A percentile compares a stretch with the other conserved stretches of the same genome.
phyloP scores from a whole-genome alignment of 2,797 vertebrate genomes.

The Remorina albescens region DNA sequence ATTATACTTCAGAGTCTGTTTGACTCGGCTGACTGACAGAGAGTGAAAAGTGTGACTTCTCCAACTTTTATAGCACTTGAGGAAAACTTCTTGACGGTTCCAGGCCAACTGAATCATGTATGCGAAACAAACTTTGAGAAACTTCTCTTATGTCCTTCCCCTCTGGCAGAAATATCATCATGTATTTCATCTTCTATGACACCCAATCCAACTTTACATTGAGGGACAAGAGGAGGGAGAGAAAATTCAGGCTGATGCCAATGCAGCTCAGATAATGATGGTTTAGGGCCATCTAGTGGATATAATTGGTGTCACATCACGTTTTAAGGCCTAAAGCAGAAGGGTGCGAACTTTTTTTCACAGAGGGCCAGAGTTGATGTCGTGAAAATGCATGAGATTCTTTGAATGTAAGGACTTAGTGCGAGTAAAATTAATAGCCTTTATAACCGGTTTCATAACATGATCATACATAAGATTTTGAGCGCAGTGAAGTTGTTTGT shows the following conservation, averaged over 20 bases:
- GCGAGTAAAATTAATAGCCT: no score
- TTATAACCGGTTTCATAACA: no score
- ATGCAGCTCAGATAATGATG: neutral
- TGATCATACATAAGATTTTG: no score
- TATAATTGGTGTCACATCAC: conserved; percentile 26
- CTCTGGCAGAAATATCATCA: neutral
- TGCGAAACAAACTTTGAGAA: conserved; percentile 11
- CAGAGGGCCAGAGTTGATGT: no score
- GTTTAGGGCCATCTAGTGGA: conserved; percentile 75
- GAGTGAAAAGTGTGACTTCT: conserved; percentile 7
- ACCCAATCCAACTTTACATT: neutral
- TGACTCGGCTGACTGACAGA: conserved; percentile 36
- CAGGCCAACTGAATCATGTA: neutral
- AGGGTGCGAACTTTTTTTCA: no score
- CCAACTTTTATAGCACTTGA: neutral
- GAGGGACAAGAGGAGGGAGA: neutral
- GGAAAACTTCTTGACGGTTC: neutral
- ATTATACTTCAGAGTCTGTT: conserved; percentile 34
- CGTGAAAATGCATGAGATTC: no score
- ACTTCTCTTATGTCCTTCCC: neutral
- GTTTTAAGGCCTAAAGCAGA: no score
- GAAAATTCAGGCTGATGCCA: neutral
- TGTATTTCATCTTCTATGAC: neutral
- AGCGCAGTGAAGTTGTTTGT: no score
- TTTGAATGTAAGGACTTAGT: no score